These are phyloP conservation scores for Alitta virens DNA, from an alignment of 2,888 invertebrate genomes.

Conservation along the genomic window DNA sequence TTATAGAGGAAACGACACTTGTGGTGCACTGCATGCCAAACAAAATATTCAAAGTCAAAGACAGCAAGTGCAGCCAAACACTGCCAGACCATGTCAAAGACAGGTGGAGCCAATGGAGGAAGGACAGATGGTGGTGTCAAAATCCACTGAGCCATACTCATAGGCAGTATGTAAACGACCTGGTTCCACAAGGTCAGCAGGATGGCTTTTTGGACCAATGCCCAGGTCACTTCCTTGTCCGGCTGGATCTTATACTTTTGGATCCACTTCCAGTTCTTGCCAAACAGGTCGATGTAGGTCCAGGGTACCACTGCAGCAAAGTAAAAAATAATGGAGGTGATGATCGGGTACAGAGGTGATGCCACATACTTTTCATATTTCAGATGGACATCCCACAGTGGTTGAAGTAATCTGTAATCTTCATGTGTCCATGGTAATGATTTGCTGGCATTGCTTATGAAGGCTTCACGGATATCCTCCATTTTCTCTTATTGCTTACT, in stretches of 20 bases:
- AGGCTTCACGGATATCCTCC: too few species aligned
- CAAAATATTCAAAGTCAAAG: conserved; percentile 59
- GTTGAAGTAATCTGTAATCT: conserved; percentile 40
- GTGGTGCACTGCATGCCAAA: conserved; percentile 58
- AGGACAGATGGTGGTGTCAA: conserved; percentile 57
- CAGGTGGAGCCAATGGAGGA: conserved; percentile 54
- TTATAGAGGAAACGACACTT: conserved; percentile 58
- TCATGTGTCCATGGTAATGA: too few species aligned
- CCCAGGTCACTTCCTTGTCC: conserved; percentile 43
- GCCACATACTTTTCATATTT: conserved; percentile 53
- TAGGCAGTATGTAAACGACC: conserved; percentile 56
- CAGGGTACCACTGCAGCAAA: conserved; percentile 56
- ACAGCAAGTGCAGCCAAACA: conserved; percentile 50
- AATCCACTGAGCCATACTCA: conserved; percentile 57
- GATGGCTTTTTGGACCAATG: conserved; percentile 42
- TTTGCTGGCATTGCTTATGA: too few species aligned
- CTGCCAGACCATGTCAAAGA: conserved; percentile 54
- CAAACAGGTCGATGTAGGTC: conserved; percentile 55
- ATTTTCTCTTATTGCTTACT: too few species aligned
- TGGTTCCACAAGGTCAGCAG: conserved; percentile 53
- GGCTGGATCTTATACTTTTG: conserved; percentile 52
- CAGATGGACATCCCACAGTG: conserved; percentile 54
- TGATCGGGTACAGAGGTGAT: conserved; percentile 58
- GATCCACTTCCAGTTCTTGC: conserved; percentile 50
- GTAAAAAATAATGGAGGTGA: conserved; percentile 56